Evolutionary conservation across 2,888 invertebrate species (phyloP).

Genomic region (Conops quadrifasciatus): DNA sequence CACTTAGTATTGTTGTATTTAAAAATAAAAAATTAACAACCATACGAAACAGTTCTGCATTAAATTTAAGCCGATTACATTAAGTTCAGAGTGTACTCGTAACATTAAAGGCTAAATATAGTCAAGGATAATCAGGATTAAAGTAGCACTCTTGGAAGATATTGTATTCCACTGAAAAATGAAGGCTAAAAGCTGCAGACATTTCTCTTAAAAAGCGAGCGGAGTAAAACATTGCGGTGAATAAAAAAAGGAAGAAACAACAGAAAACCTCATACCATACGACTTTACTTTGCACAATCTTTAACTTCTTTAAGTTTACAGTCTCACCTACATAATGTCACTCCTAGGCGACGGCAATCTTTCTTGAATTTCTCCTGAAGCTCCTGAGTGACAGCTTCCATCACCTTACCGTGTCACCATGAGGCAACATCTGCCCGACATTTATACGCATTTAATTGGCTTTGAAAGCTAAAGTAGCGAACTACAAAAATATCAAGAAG

Average conservation of each 20-base stretch:
- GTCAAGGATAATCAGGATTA: background rate
- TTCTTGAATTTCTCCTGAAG: too few species aligned
- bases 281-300: background rate
- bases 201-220: background rate
- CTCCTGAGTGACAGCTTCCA: background rate
- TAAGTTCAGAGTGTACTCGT: too few species aligned
- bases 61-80: too few species aligned
- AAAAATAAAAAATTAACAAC: too few species aligned
- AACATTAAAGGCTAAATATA: too few species aligned
- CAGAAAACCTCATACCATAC: background rate
- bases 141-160: background rate
- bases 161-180: background rate
- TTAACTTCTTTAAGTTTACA: background rate
- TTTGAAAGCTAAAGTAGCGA: constrained; percentile 11
- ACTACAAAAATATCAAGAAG: constrained; percentile 4
- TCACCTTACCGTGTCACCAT: constrained; percentile 5
- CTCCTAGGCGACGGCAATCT: too few species aligned
- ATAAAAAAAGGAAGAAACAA: background rate
- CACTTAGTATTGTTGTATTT: too few species aligned
- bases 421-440: constrained; percentile 26
- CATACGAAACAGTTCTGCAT: too few species aligned
- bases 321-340: too few species aligned
- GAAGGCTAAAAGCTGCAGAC: background rate
- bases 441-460: constrained; percentile 31
- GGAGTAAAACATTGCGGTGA: background rate